A percentile compares a stretch with the other conserved stretches of the same genome.
Conservation (phyloP, 1,140 invertebrate species). For the Drosophila hydei region DNA sequence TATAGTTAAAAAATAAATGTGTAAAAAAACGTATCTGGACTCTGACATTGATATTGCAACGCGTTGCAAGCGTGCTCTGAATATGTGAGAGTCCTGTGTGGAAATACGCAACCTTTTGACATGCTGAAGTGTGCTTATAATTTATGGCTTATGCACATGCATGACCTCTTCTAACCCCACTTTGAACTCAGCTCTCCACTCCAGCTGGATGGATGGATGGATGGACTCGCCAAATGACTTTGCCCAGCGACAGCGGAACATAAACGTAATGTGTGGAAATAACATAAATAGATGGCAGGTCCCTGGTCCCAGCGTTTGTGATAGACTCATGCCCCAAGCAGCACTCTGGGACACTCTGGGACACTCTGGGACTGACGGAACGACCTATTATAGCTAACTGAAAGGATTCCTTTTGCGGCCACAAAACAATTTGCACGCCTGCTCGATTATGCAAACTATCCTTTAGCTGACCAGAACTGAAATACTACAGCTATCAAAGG, state of each 20-base stretch:
- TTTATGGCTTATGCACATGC: conserved; percentile 69
- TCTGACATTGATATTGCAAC: conserved; percentile 36
- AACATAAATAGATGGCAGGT: conserved; percentile 38
- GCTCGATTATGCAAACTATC: conserved; percentile 29
- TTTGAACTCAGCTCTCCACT: background rate
- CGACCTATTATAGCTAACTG: conserved; percentile 10
- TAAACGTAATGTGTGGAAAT: conserved; percentile 56
- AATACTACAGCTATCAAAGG: background rate
- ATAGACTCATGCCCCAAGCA: conserved; percentile 10
- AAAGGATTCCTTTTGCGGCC: conserved; percentile 16
- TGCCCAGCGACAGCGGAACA: conserved; percentile 33
- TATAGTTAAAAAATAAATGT: conserved; percentile 3
- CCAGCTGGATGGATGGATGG: conserved; percentile 1
- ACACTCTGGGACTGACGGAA: conserved; percentile 22
- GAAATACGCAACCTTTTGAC: conserved; percentile 52
- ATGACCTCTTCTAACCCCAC: conserved; percentile 23
- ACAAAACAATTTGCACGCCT: conserved; percentile 18
- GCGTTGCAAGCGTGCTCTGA: conserved; percentile 21
- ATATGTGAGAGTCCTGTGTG: conserved; percentile 32
- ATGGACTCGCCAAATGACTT: conserved; percentile 34
- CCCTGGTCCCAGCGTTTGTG: background rate
- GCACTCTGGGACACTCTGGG: too few relatives aligned
- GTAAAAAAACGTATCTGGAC: background rate
- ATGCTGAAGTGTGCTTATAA: conserved; percentile 63
- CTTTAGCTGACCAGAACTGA: background rate